phyloP scores from a whole-genome alignment of 2,113 vertebrate species.

The Rhadina sibilatrix region DNA sequence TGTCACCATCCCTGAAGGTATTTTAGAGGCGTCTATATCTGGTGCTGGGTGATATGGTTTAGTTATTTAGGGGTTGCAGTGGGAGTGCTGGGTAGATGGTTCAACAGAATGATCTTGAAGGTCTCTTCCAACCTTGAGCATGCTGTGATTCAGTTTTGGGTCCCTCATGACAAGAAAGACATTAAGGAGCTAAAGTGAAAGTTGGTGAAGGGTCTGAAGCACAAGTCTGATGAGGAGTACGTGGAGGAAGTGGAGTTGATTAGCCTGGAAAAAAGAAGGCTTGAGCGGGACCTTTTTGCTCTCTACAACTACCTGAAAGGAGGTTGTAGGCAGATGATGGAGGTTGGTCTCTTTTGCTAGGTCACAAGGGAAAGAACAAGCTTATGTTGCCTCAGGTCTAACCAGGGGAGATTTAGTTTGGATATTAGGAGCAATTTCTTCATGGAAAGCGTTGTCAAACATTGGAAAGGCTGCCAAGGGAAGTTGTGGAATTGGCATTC shows the following conservation, averaged over 20 bases:
- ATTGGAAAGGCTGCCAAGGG: not conserved
- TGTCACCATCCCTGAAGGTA: not conserved
- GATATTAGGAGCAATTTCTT: not conserved
- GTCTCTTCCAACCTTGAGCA: not conserved
- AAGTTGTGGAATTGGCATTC: not conserved
- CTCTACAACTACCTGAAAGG: not conserved
- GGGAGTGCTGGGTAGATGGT: not conserved
- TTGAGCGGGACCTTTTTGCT: rapidly evolving
- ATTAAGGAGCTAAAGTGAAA: rapidly evolving
- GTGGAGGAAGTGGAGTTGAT: not conserved
- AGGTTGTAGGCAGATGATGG: not conserved
- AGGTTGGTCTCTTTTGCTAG: not conserved
- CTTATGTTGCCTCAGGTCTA: not conserved
- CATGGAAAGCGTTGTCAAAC: not conserved
- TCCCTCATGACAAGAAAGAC: not conserved
- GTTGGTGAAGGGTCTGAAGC: not conserved
- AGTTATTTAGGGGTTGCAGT: too few relatives aligned
- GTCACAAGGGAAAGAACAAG: not conserved
- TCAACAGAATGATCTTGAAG: too few relatives aligned
- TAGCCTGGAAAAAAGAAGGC: not conserved
- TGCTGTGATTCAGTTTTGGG: not conserved
- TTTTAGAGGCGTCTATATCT: not conserved
- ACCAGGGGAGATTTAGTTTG: not conserved
- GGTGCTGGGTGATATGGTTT: not conserved
- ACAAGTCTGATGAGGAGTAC: not conserved